phyloP scores from a whole-genome alignment of 2,888 invertebrate genomes.

The Ectemnius continuus region DNA sequence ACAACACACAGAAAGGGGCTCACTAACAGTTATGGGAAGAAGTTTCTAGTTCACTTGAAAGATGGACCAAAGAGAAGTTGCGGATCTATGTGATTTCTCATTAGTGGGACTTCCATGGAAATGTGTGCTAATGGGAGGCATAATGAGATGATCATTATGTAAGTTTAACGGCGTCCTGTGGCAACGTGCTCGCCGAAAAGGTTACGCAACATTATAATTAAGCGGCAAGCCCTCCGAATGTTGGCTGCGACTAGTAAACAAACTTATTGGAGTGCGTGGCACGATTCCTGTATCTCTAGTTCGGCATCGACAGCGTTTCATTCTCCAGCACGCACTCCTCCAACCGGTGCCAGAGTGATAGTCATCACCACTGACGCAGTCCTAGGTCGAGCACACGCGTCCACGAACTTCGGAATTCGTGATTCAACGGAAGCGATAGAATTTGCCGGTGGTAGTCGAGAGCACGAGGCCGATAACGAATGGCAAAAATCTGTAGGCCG shows the following conservation, averaged over 20 bases:
- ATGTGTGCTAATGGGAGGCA: too few species aligned
- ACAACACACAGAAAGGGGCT: too few species aligned
- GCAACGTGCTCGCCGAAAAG: constrained; percentile 2
- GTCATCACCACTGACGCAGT: constrained; percentile 29
- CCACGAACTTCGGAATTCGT: constrained; percentile 17
- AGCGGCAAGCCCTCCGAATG: background rate
- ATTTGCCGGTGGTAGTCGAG: constrained; percentile 15
- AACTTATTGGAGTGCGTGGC: constrained; percentile 12
- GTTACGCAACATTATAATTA: constrained; percentile 4
- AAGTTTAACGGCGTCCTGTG: background rate
- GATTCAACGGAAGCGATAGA: constrained; percentile 42
- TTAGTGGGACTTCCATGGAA: too few species aligned
- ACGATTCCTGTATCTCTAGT: background rate
- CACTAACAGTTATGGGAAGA: too few species aligned
- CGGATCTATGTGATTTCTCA: too few species aligned
- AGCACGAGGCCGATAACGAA: constrained; percentile 9
- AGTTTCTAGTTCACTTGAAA: too few species aligned
- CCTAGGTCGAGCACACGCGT: constrained; percentile 27
- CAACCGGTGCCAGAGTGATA: background rate
- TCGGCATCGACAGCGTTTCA: constrained; percentile 25
- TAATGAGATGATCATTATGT: too few species aligned
- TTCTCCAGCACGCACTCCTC: constrained; percentile 12
- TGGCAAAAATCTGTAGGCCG: constrained; percentile 10
- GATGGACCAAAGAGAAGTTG: too few species aligned
- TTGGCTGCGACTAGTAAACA: constrained; percentile 8